Evolutionary conservation across 2,113 vertebrate genomes (phyloP).

Genomic region (Eolophus roseicapilla): DNA sequence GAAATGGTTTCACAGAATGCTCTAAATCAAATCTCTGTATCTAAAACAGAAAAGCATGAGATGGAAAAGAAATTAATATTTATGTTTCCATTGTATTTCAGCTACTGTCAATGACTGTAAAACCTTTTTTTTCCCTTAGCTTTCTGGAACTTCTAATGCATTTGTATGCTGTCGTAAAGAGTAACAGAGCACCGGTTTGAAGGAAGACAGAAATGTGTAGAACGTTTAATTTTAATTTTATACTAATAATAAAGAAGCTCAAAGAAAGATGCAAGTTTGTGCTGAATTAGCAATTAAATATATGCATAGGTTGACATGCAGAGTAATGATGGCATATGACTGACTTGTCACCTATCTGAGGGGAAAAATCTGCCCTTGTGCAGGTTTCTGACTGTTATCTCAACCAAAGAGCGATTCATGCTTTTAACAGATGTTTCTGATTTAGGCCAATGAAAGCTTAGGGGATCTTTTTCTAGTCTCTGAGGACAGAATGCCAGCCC

Average conservation of each 20-base stretch:
- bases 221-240: background rate
- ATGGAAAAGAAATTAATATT: background rate
- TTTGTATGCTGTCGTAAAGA: background rate
- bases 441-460: constrained; percentile 41
- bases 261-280: background rate
- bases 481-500: background rate
- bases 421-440: constrained; percentile 38
- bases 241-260: background rate
- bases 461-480: constrained; percentile 21
- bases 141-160: background rate
- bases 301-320: background rate
- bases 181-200: background rate
- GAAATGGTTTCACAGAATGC: background rate
- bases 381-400: background rate
- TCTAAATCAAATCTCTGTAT: background rate
- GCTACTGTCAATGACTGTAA: background rate
- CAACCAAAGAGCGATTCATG: background rate
- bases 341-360: background rate
- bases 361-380: background rate
- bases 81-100: background rate
- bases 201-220: background rate
- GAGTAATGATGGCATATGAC: background rate
- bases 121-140: background rate
- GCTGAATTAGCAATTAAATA: background rate
- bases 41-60: background rate